Base-by-base conservation (phyloP, 2,888 invertebrate genomes). In the Busseola fusca region DNA sequence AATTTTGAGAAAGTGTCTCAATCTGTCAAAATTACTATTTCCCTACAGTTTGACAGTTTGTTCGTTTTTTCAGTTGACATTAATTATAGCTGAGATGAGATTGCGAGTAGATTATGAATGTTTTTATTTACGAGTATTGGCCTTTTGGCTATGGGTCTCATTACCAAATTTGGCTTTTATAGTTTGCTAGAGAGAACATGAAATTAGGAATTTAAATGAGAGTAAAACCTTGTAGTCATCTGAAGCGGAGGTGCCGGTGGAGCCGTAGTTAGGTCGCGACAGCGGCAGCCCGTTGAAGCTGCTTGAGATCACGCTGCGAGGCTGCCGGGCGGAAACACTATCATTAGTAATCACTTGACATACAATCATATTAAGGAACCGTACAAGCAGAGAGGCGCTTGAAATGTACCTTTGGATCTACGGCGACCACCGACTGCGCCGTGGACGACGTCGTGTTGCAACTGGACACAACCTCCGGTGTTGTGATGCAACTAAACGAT, bases 401-500 rank as follows among this genome's bases (percentile, higher is more conserved):
- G 58, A 64, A 70, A 70, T 78, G 87, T 89, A 95, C 95, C 95
- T 95, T 95, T 27, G 92, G 88, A 81, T 95, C 95, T 74, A 92
- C 88, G 65, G 92, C 90, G 83, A 91, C 89, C 30, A 93, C 87
- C 21, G 93, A 80, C 82, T 90, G 93, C 54, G 91, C 81, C 54
- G 91, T 86, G 68, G 94, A 92, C 48, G 94, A 86, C 57, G 95
- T 94, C 74, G 94, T 93, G 90, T 91, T 93, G 92, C 95, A 94
- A 86, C 93, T 93, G 80, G 93, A 85, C 90, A 94, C 95, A 84
- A 95, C 95, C 92, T 95, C 95, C 71, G 95, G 94, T 72, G 93
- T 94, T 86, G 95, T 95, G 94, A 95, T 95, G 94, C 95, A 95
- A 91, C 93, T 95, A 90, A 95, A 95, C 89, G 95, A 93, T 89